Conservation (phyloP, 2,113 vertebrate genomes). For the Phalacrocorax carbo region DNA sequence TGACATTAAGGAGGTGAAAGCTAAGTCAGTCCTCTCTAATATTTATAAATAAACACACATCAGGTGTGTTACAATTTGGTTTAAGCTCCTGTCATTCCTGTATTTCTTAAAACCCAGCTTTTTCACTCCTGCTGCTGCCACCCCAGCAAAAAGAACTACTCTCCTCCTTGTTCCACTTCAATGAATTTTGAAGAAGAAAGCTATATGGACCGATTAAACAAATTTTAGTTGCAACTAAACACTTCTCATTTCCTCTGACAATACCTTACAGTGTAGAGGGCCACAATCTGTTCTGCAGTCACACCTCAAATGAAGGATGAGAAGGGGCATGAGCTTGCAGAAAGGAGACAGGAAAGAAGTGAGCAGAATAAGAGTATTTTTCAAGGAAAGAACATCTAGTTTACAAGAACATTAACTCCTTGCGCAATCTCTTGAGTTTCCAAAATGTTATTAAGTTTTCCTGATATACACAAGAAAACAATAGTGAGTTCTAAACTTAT, state of each 20-base stretch:
- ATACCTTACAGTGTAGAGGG: neutral
- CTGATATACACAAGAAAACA: neutral
- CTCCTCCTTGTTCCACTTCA: neutral
- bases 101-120: neutral
- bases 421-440: neutral
- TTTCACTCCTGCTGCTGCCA: neutral
- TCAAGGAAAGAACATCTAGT: neutral
- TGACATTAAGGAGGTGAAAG: neutral
- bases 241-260: neutral
- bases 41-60: neutral
- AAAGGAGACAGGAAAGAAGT: neutral
- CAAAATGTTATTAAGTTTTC: neutral
- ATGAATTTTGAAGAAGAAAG: neutral
- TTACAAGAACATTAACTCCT: neutral
- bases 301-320: neutral
- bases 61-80: neutral
- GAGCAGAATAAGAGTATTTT: neutral
- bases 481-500: neutral
- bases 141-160: neutral
- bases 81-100: neutral
- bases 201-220: rapidly evolving
- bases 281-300: neutral
- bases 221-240: neutral
- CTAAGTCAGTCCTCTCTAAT: neutral
- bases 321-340: neutral